phyloP scores from a whole-genome alignment of 2,888 invertebrate species.

The Sthenelais limicola region DNA sequence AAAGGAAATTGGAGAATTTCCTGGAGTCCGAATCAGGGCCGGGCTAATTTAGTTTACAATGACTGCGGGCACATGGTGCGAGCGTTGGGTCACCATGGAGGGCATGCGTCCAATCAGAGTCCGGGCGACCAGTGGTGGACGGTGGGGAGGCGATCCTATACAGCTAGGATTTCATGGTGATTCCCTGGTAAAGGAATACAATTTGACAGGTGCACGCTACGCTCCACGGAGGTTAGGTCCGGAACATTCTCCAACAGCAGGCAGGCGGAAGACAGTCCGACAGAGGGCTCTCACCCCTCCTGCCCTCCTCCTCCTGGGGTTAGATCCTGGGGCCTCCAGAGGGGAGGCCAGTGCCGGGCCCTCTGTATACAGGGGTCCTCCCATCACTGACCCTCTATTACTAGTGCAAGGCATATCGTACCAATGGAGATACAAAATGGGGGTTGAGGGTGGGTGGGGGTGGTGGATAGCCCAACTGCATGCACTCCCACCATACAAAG shows the following conservation, averaged over 20 bases:
- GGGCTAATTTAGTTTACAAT: slow-evolving; percentile 38
- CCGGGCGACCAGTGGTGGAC: slow-evolving; percentile 17
- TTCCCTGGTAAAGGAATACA: slow-evolving; percentile 33
- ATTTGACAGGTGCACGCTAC: slow-evolving; percentile 38
- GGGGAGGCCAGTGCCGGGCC: too few species aligned
- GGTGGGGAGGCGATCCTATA: neutral
- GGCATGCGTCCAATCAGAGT: neutral
- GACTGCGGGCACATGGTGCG: slow-evolving; percentile 27
- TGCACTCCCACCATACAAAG: too few species aligned
- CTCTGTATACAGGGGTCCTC: too few species aligned
- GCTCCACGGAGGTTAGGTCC: slow-evolving; percentile 1
- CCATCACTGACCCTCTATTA: too few species aligned
- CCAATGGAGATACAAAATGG: too few species aligned
- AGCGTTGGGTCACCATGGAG: neutral
- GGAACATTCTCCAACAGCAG: neutral
- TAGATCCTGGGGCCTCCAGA: too few species aligned
- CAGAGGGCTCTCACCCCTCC: slow-evolving; percentile 16
- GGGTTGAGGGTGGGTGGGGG: too few species aligned
- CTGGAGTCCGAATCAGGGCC: slow-evolving; percentile 21
- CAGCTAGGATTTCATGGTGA: slow-evolving; percentile 35
- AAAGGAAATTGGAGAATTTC: slow-evolving; percentile 38
- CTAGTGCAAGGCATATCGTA: too few species aligned
- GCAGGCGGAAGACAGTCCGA: slow-evolving; percentile 8
- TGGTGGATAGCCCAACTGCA: too few species aligned
- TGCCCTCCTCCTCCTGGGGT: slow-evolving; percentile 7